A percentile compares a stretch with the other conserved stretches of the same genome.
Evolutionary conservation across 2,888 invertebrate species (phyloP).

Genomic region (Drosophila setosimentum): DNA sequence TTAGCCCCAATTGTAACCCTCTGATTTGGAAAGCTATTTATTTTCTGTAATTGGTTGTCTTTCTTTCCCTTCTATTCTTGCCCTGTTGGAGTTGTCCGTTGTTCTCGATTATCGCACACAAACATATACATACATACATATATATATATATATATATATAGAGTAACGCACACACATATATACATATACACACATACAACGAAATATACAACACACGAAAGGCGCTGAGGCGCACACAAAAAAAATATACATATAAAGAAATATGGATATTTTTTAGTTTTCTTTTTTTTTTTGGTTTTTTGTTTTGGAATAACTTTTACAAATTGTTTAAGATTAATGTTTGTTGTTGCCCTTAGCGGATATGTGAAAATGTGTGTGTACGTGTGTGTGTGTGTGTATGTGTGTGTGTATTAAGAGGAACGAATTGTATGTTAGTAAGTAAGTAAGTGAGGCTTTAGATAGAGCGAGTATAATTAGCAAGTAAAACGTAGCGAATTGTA

Average conservation of each 20-base stretch:
- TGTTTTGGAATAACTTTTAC: slow-evolving; percentile 15
- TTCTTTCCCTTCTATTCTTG: not conserved
- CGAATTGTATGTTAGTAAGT: not conserved
- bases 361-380: slow-evolving; percentile 49
- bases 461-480: slow-evolving; percentile 14
- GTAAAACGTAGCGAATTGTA: slow-evolving; percentile 9
- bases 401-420: slow-evolving; percentile 12
- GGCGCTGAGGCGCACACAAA: slow-evolving; percentile 11
- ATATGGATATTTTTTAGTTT: not conserved
- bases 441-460: not conserved
- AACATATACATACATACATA: not conserved
- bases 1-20: not conserved
- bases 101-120: not conserved
- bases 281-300: slow-evolving; percentile 2
- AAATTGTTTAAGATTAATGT: slow-evolving; percentile 13
- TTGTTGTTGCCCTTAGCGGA: slow-evolving; percentile 50
- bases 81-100: not conserved
- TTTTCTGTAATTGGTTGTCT: not conserved
- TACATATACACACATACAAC: slow-evolving; percentile 26
- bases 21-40: not conserved
- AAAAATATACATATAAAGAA: slow-evolving; percentile 1
- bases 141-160: slow-evolving; percentile 11
- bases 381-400: slow-evolving; percentile 21
- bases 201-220: slow-evolving; percentile 14
- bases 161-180: slow-evolving; percentile 6